These are phyloP conservation scores for Scaptomyza cyrtandrae DNA, from an alignment of 2,888 invertebrate species.

Conservation along the genomic window DNA sequence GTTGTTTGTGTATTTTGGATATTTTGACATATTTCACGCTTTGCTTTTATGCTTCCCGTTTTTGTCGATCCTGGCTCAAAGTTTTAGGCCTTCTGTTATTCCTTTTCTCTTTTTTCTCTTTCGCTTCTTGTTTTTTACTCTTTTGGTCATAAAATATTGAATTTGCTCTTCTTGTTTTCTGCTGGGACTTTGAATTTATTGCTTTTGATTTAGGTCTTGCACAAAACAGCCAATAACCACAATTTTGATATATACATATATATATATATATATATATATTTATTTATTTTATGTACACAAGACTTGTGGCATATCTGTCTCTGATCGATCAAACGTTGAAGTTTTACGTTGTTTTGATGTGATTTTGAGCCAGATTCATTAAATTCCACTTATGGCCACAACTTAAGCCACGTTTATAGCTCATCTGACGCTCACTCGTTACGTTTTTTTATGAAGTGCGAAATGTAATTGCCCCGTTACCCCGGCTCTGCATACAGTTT, in stretches of 20 bases:
- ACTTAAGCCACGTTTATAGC: constrained; percentile 49
- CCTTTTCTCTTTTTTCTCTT: not conserved
- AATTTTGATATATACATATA: constrained; percentile 3
- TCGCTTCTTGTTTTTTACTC: constrained; percentile 12
- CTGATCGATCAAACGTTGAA: constrained; percentile 41
- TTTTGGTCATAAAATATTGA: constrained; percentile 47
- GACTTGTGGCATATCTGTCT: not conserved
- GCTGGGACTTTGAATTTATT: constrained; percentile 50
- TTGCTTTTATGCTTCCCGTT: constrained; percentile 51
- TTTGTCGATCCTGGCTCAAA: constrained; percentile 18
- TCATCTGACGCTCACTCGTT: constrained; percentile 19
- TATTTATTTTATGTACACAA: constrained; percentile 17
- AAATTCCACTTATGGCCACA: constrained; percentile 51
- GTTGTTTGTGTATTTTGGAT: constrained; percentile 27
- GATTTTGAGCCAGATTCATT: constrained; percentile 22
- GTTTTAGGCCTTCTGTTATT: constrained; percentile 15
- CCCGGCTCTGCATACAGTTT: constrained; percentile 51
- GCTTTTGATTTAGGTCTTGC: constrained; percentile 50
- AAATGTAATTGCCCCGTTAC: constrained; percentile 71
- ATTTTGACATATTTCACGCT: constrained; percentile 66
- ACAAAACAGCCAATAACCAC: constrained; percentile 17
- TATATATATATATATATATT: constrained; percentile 27
- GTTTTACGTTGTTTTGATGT: constrained; percentile 5
- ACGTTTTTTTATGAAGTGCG: constrained; percentile 68
- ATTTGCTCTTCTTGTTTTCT: constrained; percentile 11